Evolutionary conservation across 2,797 vertebrate genomes (phyloP), one percentile per base, ranked within the genome.

Genomic region (Dipus sagitta): DNA sequence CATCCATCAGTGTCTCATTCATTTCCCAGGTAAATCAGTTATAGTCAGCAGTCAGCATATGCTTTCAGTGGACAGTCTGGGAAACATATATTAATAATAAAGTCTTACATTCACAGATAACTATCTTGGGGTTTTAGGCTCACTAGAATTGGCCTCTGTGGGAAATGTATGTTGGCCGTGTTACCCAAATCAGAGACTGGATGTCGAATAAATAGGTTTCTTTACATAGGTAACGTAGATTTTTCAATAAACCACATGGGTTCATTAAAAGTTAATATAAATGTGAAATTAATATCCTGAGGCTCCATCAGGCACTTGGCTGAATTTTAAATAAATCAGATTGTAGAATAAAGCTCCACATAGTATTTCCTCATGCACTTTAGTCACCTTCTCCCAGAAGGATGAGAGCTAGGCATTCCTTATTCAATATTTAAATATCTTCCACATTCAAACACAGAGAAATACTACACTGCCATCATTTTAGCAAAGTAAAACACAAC

Each of bases 311-410:
- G 70, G 34, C 65, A 88, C 70, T 84, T 84, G 67, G 85, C 90
- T 94, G 75, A 76, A 88, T 96, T 96, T 96, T 89, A 95, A 95
- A 96, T 95, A 95, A 96, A 95, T 87, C 91, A 94, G 28, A 67
- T 90, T 96, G 86, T 95, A 86, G 93, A 92, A 92, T 90, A 95
- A 95, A 96, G 52, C 68, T 89, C 70, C 89, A 30, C 34, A 24
- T 86, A 94, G 80, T 94, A 86, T 90, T 93, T 94, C 42, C 70
- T 95, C 30, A 3, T 52, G n/a, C 68, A 30, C 21, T 87, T 76
- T n/a, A 72, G 52, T 86, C 72, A 88, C 68, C 38, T 92, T 91
- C 62, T 94, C 68, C 47, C 82, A n/a, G 74, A 88, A 76, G 72
- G 65, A 94, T 52, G 84, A 94, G 68, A 60, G 79, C 76, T 85